These are phyloP conservation scores for Triplophysa dalaica DNA, from an alignment of 2,113 vertebrate species.

Conservation along the genomic window DNA sequence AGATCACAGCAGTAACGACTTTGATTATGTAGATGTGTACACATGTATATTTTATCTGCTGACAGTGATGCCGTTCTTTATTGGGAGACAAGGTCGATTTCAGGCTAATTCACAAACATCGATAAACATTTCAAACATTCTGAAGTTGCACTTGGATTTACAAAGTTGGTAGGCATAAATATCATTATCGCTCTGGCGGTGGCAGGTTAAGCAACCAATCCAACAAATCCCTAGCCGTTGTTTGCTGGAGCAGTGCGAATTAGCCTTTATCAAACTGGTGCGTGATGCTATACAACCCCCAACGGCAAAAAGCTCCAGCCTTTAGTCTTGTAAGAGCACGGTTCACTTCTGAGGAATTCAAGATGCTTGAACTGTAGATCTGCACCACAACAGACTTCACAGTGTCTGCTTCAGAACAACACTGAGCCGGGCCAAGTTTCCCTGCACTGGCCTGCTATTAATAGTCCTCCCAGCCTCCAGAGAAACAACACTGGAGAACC, in stretches of 20 bases:
- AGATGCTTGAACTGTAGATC: slow-evolving; percentile 51
- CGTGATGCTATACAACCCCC: slow-evolving; percentile 55
- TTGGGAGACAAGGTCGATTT: not conserved
- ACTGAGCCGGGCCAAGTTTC: slow-evolving; percentile 44
- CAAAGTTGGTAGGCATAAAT: no score
- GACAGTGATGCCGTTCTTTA: not conserved
- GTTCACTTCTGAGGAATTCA: slow-evolving; percentile 57
- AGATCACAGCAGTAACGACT: not conserved
- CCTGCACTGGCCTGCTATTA: slow-evolving; percentile 59
- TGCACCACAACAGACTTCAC: slow-evolving; percentile 57
- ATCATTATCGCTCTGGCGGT: no score
- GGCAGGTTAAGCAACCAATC: no score
- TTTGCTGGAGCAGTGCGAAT: not conserved
- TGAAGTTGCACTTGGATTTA: no score
- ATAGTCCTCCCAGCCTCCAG: slow-evolving; percentile 57
- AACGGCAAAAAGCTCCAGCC: slow-evolving; percentile 61
- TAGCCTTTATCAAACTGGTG: not conserved
- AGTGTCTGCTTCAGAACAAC: slow-evolving; percentile 52
- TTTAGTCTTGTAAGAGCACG: slow-evolving; percentile 56
- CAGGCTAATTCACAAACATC: no score
- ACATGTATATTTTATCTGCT: not conserved
- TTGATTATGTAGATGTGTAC: slow-evolving; percentile 8
- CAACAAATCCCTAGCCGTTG: no score
- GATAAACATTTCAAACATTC: no score
- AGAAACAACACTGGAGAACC: slow-evolving; percentile 50